phyloP scores from a whole-genome alignment of 1,140 invertebrate genomes.

The Periplaneta americana region DNA sequence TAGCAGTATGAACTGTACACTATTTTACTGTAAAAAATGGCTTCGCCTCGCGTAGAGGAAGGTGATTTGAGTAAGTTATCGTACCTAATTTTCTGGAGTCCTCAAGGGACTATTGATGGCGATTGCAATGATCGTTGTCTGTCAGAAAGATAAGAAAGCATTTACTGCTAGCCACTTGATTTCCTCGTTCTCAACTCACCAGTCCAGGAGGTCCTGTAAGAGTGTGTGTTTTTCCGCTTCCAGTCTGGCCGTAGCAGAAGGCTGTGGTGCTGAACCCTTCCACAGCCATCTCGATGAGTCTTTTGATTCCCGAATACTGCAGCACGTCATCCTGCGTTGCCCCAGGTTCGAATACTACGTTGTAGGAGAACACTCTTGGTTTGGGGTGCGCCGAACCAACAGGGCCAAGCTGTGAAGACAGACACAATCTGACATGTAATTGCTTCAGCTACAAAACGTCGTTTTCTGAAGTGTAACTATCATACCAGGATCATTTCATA shows the following conservation, averaged over 20 bases:
- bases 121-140: too few relatives aligned
- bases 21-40: too few relatives aligned
- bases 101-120: too few relatives aligned
- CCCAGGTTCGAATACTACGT: conserved; percentile 83
- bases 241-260: conserved; percentile 96
- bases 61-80: too few relatives aligned
- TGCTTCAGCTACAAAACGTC: too few relatives aligned
- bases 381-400: conserved; percentile 46
- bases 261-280: conserved; percentile 90
- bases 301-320: conserved; percentile 63
- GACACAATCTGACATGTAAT: too few relatives aligned
- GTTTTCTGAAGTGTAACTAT: too few relatives aligned
- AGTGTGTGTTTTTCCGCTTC: conserved; percentile 93
- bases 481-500: too few relatives aligned
- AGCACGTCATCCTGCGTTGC: conserved; percentile 67
- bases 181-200: too few relatives aligned
- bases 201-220: conserved; percentile 85
- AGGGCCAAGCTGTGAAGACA: conserved; percentile 8
- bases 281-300: conserved; percentile 86
- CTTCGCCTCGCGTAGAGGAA: too few relatives aligned
- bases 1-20: too few relatives aligned
- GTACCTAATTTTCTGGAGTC: too few relatives aligned
- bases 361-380: conserved; percentile 75
- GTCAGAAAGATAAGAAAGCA: neutral
- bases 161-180: neutral